These are phyloP conservation scores for Epirrhoe tristata DNA, from an alignment of 2,888 invertebrate genomes.

Conservation along the genomic window DNA sequence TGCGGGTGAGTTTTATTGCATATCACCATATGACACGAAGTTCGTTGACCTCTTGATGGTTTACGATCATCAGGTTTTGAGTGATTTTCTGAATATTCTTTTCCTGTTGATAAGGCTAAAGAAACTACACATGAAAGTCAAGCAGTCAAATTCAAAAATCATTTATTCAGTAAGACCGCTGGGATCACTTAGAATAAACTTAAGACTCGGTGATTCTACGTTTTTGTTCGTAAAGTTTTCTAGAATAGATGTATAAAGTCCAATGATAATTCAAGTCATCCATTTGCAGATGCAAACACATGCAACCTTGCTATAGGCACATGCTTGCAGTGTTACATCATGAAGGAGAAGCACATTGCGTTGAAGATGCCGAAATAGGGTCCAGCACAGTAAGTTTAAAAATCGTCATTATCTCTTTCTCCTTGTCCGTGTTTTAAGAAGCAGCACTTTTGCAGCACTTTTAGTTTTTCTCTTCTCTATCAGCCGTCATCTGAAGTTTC, in stretches of 20 bases:
- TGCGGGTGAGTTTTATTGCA: constrained; percentile 54
- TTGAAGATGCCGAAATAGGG: constrained; percentile 69
- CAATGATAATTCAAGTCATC: neutral
- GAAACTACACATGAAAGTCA: too few relatives aligned
- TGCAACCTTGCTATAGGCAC: constrained; percentile 59
- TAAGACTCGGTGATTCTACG: too few relatives aligned
- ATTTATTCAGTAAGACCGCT: too few relatives aligned
- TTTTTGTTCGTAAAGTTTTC: too few relatives aligned
- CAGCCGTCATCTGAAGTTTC: too few relatives aligned
- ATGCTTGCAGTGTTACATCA: constrained; percentile 62
- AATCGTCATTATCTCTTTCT: neutral
- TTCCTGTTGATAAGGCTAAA: neutral
- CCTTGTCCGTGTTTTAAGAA: too few relatives aligned
- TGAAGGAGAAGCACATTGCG: constrained; percentile 64
- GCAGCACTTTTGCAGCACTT: too few relatives aligned
- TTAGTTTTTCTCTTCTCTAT: too few relatives aligned
- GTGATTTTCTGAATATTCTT: neutral
- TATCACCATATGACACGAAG: constrained; percentile 2
- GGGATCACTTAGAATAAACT: too few relatives aligned
- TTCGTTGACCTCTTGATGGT: neutral
- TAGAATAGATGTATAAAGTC: too few relatives aligned
- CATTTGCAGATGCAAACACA: constrained; percentile 61
- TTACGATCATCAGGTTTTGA: neutral
- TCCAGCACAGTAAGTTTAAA: constrained; percentile 61
- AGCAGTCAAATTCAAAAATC: too few relatives aligned